Conservation (phyloP, 2,888 invertebrate genomes). For the Brenthis ino region DNA sequence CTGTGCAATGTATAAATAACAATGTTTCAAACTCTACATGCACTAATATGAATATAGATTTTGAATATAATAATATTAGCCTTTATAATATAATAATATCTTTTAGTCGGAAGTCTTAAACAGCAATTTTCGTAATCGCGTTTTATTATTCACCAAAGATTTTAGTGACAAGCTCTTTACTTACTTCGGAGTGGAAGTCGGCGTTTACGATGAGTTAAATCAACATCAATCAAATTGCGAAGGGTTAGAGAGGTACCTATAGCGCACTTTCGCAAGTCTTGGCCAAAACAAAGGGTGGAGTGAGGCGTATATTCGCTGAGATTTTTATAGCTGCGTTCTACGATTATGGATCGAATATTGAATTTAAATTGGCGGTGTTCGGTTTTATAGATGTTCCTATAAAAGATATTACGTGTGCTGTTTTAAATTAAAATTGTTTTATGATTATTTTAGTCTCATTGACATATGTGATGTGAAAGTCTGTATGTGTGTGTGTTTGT, state of each 20-base stretch:
- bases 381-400: neutral
- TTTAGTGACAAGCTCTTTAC: slow-evolving; percentile 36
- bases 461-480: no score
- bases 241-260: slow-evolving; percentile 32
- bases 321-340: slow-evolving; percentile 8
- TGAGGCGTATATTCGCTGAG: slow-evolving; percentile 13
- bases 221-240: slow-evolving; percentile 43
- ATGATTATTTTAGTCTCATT: neutral
- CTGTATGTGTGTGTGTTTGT: no score
- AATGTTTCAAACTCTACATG: neutral
- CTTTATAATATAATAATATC: no score
- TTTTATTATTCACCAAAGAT: slow-evolving; percentile 30
- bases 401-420: neutral
- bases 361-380: slow-evolving; percentile 7
- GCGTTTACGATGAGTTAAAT: slow-evolving; percentile 41
- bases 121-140: slow-evolving; percentile 18
- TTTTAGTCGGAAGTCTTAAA: neutral
- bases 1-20: neutral
- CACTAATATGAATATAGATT: neutral
- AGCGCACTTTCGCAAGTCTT: slow-evolving; percentile 41
- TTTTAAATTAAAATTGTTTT: neutral
- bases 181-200: slow-evolving; percentile 30
- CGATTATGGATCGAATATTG: slow-evolving; percentile 1
- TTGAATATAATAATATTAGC: neutral
- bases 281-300: slow-evolving; percentile 28